Conservation (phyloP, 1,140 invertebrate species). For the Procambarus virginalis region DNA sequence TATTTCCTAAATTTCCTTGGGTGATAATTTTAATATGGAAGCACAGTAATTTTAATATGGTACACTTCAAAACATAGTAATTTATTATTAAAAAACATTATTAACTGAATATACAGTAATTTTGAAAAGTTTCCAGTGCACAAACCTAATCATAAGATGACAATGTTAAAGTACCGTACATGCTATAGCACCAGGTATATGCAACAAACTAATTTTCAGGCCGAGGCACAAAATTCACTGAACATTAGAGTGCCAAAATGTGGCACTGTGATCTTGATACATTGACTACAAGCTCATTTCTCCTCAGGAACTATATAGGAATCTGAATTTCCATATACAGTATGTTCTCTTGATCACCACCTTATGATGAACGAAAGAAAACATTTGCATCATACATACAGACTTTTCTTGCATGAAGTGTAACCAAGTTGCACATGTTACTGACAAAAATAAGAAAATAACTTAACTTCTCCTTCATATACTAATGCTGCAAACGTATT, state of each 20-base stretch:
- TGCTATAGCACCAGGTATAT: constrained; percentile 34
- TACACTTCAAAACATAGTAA: neutral
- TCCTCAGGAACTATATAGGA: neutral
- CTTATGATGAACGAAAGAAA: neutral
- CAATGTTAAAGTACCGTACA: constrained; percentile 21
- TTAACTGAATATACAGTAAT: neutral
- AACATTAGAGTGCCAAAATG: neutral
- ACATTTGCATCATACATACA: neutral
- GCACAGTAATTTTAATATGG: constrained; percentile 3
- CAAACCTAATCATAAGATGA: constrained; percentile 11
- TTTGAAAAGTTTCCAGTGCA: constrained; percentile 15
- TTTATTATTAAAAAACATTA: neutral
- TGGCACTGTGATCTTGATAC: neutral
- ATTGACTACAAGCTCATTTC: neutral
- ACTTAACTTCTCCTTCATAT: neutral
- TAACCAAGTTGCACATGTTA: constrained; percentile 1
- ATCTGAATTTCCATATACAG: constrained; percentile 4
- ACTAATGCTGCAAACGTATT: neutral
- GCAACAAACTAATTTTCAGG: constrained; percentile 16
- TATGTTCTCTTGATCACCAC: neutral
- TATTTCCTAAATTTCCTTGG: neutral
- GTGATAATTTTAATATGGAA: neutral
- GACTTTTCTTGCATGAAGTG: neutral
- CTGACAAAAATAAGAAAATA: neutral
- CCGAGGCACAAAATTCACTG: constrained; percentile 8